A percentile compares a stretch with the other conserved stretches of the same genome.
These are phyloP conservation scores for Gulo gulo DNA, from an alignment of 2,113 vertebrate genomes.

Conservation along the genomic window DNA sequence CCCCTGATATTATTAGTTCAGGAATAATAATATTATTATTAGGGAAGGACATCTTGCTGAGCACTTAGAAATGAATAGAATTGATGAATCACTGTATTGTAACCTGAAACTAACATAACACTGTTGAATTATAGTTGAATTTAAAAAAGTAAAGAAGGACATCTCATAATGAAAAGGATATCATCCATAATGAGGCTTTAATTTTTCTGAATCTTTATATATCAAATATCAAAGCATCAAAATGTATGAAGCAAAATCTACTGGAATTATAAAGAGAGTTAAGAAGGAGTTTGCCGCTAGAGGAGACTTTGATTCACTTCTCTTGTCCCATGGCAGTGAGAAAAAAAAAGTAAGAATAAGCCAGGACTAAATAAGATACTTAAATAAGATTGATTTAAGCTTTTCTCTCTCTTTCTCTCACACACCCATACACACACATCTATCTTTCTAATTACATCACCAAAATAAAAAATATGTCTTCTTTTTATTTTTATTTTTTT, in stretches of 20 bases:
- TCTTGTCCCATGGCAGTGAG: neutral
- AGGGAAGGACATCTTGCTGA: neutral
- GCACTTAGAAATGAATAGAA: neutral
- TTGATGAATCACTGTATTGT: neutral
- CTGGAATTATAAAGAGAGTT: neutral
- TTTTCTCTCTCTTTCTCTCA: no score
- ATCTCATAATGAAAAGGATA: neutral
- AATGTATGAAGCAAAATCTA: neutral
- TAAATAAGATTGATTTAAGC: neutral
- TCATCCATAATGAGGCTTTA: neutral
- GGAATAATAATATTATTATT: neutral
- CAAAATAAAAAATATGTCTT: neutral
- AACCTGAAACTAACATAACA: neutral
- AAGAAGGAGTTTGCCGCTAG: neutral
- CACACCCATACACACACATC: neutral
- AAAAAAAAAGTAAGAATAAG: neutral
- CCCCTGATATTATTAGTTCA: neutral
- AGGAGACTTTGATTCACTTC: neutral
- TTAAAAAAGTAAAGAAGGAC: neutral
- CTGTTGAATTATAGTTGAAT: neutral
- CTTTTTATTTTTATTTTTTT: neutral
- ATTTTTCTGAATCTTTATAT: neutral
- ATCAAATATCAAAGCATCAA: neutral
- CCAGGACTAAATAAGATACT: neutral
- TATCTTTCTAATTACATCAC: neutral